Evolutionary conservation across 2,797 vertebrate species (phyloP).

Genomic region (Karalla daura): DNA sequence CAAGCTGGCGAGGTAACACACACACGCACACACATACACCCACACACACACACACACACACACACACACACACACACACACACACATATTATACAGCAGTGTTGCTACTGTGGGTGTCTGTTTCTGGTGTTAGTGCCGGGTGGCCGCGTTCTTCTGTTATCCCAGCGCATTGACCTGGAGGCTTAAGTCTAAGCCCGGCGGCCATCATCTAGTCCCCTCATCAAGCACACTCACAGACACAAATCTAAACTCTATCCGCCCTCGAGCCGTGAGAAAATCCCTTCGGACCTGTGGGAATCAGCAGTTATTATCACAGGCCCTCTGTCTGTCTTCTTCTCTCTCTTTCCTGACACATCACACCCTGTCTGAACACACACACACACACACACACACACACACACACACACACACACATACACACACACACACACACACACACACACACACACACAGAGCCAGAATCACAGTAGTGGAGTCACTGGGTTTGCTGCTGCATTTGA

Average conservation of each 20-base stretch:
- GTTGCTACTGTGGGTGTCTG: conserved; percentile 47
- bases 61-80: conserved; percentile 10
- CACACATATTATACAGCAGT: conserved; percentile 13
- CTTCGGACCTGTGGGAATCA: conserved; percentile 73
- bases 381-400: too few relatives aligned
- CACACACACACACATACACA: too few relatives aligned
- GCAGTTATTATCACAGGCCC: conserved; percentile 69
- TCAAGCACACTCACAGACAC: conserved; percentile 64
- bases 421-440: too few relatives aligned
- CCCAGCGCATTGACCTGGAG: conserved; percentile 80
- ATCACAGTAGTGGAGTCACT: conserved; percentile 23
- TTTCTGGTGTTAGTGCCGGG: conserved; percentile 65
- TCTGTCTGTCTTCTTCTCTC: conserved; percentile 48
- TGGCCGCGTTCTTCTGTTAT: conserved; percentile 85
- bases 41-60: too few relatives aligned
- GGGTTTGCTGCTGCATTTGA: conserved; percentile 5
- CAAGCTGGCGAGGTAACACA: conserved; percentile 85
- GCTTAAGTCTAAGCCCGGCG: conserved; percentile 79
- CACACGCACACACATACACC: too few relatives aligned
- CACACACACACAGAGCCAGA: conserved; percentile 36
- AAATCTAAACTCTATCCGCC: conserved; percentile 65
- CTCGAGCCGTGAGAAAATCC: conserved; percentile 80
- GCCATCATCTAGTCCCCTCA: conserved; percentile 72
- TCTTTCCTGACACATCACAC: conserved; percentile 48
- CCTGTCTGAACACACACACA: conserved; percentile 44